Percentiles rank a stretch among this genome's conserved stretches.
These are phyloP conservation scores for Pardalotus punctatus DNA, from an alignment of 2,113 vertebrate species.

Conservation along the genomic window DNA sequence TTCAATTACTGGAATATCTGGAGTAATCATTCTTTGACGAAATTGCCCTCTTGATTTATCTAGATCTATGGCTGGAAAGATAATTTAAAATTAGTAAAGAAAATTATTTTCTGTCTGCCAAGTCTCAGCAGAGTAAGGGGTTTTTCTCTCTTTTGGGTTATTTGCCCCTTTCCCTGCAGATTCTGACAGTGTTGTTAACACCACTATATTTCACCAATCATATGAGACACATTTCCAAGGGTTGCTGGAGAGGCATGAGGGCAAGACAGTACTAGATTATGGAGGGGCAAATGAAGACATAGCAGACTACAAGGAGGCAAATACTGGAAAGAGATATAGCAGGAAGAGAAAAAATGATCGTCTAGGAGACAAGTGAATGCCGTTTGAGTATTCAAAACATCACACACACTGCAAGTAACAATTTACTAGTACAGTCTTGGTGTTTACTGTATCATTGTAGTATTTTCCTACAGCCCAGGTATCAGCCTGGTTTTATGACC, in stretches of 20 bases:
- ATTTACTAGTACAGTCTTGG: background rate
- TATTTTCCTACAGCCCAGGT: background rate
- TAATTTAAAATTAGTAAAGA: background rate
- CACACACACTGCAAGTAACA: background rate
- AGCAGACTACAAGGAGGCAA: background rate
- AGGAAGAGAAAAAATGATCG: background rate
- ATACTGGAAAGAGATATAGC: background rate
- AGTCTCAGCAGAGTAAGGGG: background rate
- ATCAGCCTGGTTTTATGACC: background rate
- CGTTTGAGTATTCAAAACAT: background rate
- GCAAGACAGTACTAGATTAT: background rate
- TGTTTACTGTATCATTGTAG: background rate
- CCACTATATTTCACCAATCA: background rate
- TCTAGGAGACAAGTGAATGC: fast-evolving
- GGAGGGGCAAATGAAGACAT: background rate
- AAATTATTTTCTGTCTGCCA: background rate
- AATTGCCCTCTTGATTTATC: background rate
- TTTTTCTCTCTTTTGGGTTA: background rate
- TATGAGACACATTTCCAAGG: background rate
- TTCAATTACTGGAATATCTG: background rate
- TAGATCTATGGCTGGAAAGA: background rate
- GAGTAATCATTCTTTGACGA: background rate
- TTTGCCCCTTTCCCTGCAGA: background rate
- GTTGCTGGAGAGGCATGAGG: background rate
- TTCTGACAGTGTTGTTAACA: background rate